Evolutionary conservation across 2,797 vertebrate species (phyloP).

Genomic region (Lepus townsendii): DNA sequence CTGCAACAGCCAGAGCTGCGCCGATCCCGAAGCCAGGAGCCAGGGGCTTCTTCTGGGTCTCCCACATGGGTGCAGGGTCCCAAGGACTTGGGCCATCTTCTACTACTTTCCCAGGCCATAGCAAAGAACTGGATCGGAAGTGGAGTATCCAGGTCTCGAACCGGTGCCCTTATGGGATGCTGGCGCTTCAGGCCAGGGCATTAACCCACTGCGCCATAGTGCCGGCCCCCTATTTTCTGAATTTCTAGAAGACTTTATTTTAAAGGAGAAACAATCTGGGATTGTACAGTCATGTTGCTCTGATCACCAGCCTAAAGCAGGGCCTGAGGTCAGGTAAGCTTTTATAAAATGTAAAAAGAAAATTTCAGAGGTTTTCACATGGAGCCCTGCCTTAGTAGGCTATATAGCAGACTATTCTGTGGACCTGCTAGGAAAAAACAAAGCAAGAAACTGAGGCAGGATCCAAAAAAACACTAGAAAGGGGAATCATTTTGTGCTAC

Average conservation of each 20-base stretch:
- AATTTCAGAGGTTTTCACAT: neutral
- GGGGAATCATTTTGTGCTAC: neutral
- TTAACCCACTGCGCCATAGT: too few species aligned
- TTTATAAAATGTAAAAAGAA: neutral
- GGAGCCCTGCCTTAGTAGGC: neutral
- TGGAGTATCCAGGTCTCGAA: too few species aligned
- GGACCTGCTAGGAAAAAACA: neutral
- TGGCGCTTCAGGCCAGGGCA: too few species aligned
- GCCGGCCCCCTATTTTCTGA: neutral
- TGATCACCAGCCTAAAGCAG: neutral
- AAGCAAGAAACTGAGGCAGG: neutral
- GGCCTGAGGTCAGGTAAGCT: neutral
- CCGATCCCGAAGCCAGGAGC: too few species aligned
- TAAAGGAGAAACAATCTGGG: neutral
- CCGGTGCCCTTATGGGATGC: too few species aligned
- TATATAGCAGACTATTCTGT: neutral
- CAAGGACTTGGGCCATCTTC: too few species aligned
- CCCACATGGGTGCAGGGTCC: too few species aligned
- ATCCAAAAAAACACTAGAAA: neutral
- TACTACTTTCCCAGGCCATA: too few species aligned
- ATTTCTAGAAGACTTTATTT: neutral
- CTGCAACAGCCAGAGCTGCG: too few species aligned
- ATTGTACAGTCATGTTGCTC: neutral
- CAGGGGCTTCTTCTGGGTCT: too few species aligned
- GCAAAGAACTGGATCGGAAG: too few species aligned